Conservation (phyloP, 2,797 vertebrate genomes). For the Ptychobarbus kaznakovi region DNA sequence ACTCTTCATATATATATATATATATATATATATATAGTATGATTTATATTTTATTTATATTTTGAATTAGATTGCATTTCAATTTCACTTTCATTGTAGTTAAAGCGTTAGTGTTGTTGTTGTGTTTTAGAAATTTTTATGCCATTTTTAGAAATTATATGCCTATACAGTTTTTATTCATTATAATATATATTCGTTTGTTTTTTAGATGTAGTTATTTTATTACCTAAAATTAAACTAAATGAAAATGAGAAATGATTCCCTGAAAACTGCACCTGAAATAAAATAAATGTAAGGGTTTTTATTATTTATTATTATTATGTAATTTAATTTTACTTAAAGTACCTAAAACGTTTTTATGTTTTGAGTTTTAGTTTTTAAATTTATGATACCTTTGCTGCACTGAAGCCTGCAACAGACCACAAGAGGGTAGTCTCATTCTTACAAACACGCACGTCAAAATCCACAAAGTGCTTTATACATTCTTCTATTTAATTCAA, state of each 20-base stretch:
- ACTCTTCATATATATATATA: too few species aligned
- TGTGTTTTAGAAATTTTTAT: not conserved
- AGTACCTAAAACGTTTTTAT: not conserved
- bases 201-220: not conserved
- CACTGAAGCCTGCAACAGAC: not conserved
- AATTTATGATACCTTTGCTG: too few species aligned
- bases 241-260: not conserved
- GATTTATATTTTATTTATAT: not conserved
- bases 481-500: not conserved
- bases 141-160: not conserved
- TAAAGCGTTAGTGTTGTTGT: not conserved
- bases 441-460: not conserved
- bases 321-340: not conserved
- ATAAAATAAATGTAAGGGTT: not conserved
- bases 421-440: slow-evolving; percentile 14
- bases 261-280: not conserved
- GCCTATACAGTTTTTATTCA: not conserved
- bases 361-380: not conserved
- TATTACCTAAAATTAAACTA: not conserved
- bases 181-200: not conserved
- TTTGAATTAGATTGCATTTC: not conserved
- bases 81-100: not conserved
- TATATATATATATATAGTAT: not conserved
- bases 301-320: not conserved
- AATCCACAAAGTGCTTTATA: not conserved